Evolutionary conservation across 2,797 vertebrate genomes (phyloP), one percentile per base, ranked within the genome.

Genomic region (Clarias laeviceps): DNA sequence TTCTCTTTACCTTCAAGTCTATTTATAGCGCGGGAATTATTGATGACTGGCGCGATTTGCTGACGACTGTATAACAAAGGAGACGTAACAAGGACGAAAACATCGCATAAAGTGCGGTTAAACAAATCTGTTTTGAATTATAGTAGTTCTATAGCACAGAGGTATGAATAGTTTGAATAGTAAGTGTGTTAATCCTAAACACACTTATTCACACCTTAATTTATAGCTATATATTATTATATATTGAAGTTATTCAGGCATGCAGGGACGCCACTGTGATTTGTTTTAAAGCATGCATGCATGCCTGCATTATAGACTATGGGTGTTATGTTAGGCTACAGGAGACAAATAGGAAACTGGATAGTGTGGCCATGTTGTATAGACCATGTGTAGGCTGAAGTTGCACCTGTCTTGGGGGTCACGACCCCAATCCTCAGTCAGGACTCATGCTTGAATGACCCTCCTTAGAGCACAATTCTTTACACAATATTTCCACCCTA

Each of bases 321-420:
- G 20, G 20, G 29, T 37, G 76, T 80, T 80, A 66, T 68, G 56
- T 82, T 68, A n/a, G 54, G 34, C 7, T 4, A 64, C n/a, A 20
- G 34, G n/a, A 80, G 37, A 79, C 59, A 79, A 61, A 62, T 9
- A 79, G 32, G 77, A 64, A 80, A 80, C 20, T 80, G 59, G 77
- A 64, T 64, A 80, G 34, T 80, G 34, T 18, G 50, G 68, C n/a
- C 73, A 88, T 91, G 88, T 84, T 80, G 11, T 80, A 32, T 54
- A 66, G n/a, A 22, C n/a, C 79, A 80, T 66, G 85, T 80, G 59
- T 83, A 20, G 34, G 4, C 12, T 24, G 5, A 45, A 65, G 72
- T 87, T 85, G 91, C 94, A 95, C 94, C 94, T 96, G 94, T 94
- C 92, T 83, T 87, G 83, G 92, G 87, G 88, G 94, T 95, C 94